Percentiles rank a stretch among this genome's conserved stretches.
phyloP scores from a whole-genome alignment of 2,113 vertebrate species.

The Cynopterus brachyotis region DNA sequence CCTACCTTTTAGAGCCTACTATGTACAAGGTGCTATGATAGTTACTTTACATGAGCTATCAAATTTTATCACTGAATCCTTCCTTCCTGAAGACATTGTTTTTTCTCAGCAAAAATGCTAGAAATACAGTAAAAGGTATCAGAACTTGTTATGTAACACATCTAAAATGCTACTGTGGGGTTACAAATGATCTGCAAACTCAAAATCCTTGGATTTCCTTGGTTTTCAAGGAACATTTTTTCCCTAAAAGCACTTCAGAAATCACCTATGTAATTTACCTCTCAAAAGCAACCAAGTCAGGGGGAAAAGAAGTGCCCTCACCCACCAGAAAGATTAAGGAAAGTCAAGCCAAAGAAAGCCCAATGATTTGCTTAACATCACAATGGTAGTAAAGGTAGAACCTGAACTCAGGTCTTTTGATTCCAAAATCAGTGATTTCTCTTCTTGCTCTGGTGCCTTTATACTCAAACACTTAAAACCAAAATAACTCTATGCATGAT shows the following conservation, averaged over 20 bases:
- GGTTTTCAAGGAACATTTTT: neutral
- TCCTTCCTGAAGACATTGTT: neutral
- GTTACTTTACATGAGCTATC: neutral
- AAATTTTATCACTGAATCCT: neutral
- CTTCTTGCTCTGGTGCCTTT: neutral
- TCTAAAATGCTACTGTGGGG: neutral
- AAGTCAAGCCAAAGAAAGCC: neutral
- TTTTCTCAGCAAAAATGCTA: constrained; percentile 2
- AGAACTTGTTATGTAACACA: neutral
- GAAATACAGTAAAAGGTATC: neutral
- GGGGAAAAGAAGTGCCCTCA: too few species aligned
- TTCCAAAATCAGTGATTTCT: neutral
- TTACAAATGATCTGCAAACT: neutral
- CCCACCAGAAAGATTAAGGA: neutral
- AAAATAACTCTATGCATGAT: neutral
- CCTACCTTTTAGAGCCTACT: neutral
- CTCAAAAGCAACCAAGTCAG: too few species aligned
- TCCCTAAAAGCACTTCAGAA: neutral
- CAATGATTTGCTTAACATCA: neutral
- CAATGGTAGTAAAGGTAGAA: neutral
- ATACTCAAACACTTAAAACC: constrained; percentile 33
- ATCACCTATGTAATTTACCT: neutral
- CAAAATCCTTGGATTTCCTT: neutral
- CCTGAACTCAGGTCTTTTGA: neutral
- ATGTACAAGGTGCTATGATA: neutral